Evolutionary conservation across 2,113 vertebrate species (phyloP), one percentile per base, ranked within the genome.

Genomic region (Hiodon alosoides): DNA sequence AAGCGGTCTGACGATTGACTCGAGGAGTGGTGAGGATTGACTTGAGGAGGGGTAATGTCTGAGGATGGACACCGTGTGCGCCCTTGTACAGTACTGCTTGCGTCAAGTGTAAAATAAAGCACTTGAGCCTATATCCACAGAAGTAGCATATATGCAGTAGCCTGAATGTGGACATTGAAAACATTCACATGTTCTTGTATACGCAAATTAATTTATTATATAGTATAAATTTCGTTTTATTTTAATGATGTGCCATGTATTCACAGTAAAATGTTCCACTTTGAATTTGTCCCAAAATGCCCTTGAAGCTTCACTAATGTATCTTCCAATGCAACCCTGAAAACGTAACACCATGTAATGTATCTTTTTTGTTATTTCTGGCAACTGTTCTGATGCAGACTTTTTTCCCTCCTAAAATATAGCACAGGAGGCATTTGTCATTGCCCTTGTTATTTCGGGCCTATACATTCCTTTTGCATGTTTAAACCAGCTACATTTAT

Each of bases 381-480:
- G 67, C 52, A 66, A 71, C 74, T 69, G 64, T 73, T 75, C 69
- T 75, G n/a, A 31, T 31, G 13, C 62, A 62, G 46, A 60, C 70
- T 53, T 67, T 52, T 71, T 58, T 6, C 16, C 14, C 48, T n/a
- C 51, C 65, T 66, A 71, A 71, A 16, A 74, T 77, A 64, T 70
- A 78, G 76, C 70, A 50, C 58, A 79, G 72, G 73, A 80, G 53
- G 55, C 8, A 52, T 83, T 76, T 78, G 67, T 79, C 69, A 77
- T 74, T 57, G 54, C 50, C 31, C 11, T 70, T 54, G 11, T 69
- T 70, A 9, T 17, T 17, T 57, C 17, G 5, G 53, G 46, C 55
- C 14, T 16, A 60, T 73, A 50, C 67, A 59, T 59, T 50, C 13
- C 46, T 59, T 58, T 58, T 31, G 31, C 9, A 11, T 47, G 51